These are phyloP conservation scores for Branchellion lobata DNA, from an alignment of 2,888 invertebrate species.

Conservation along the genomic window DNA sequence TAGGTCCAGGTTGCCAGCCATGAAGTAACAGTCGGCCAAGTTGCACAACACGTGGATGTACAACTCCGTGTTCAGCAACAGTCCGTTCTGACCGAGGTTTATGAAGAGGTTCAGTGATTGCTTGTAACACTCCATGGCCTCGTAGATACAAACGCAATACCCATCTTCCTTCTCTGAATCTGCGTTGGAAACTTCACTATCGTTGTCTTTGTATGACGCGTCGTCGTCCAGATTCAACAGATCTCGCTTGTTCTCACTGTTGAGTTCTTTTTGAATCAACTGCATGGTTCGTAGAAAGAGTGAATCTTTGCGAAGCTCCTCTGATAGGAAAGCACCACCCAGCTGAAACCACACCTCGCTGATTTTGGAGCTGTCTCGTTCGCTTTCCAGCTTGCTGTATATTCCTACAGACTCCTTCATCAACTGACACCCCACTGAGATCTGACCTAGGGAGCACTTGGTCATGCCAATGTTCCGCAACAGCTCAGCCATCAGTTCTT, in stretches of 20 bases:
- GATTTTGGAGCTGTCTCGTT: conserved; percentile 49
- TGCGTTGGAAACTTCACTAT: conserved; percentile 13
- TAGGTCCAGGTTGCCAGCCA: conserved; percentile 58
- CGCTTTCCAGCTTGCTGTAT: conserved; percentile 27
- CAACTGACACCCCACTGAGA: conserved; percentile 56
- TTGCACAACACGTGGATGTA: conserved; percentile 54
- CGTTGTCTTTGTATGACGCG: conserved; percentile 25
- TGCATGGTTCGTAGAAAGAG: conserved; percentile 58
- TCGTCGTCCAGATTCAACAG: conserved; percentile 9
- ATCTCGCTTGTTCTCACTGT: conserved; percentile 47
- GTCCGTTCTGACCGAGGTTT: conserved; percentile 53
- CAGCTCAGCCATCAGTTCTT: conserved; percentile 53
- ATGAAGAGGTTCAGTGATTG: conserved; percentile 57
- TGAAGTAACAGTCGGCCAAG: conserved; percentile 60
- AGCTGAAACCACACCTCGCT: conserved; percentile 58
- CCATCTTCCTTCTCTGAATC: conserved; percentile 33
- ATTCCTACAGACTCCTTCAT: conserved; percentile 57
- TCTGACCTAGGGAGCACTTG: conserved; percentile 57
- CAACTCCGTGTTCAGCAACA: conserved; percentile 47
- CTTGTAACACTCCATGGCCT: conserved; percentile 58
- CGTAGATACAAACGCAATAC: conserved; percentile 53
- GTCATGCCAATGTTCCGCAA: conserved; percentile 58
- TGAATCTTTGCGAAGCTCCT: conserved; percentile 56
- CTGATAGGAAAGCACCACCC: conserved; percentile 58
- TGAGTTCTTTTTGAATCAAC: conserved; percentile 51